Conservation (phyloP, 2,113 vertebrate species). For the Nothobranchius kuhntae region DNA sequence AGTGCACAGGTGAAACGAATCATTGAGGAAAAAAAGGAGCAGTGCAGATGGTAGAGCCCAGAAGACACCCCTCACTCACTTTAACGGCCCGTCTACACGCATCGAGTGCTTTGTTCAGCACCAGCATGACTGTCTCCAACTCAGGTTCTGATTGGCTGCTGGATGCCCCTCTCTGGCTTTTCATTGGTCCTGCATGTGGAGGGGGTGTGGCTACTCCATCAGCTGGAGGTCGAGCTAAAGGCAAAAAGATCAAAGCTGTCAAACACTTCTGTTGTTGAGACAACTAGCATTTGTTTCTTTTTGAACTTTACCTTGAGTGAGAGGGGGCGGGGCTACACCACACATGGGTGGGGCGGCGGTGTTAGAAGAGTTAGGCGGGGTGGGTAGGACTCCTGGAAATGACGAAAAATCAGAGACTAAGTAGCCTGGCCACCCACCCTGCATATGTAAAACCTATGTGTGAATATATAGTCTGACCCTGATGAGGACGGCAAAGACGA, state of each 20-base stretch:
- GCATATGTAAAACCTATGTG: too few species aligned
- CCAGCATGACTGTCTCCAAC: constrained; percentile 73
- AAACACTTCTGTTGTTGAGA: background rate
- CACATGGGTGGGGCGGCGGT: constrained; percentile 68
- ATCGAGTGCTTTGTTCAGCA: constrained; percentile 77
- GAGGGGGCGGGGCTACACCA: constrained; percentile 42
- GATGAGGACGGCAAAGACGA: too few species aligned
- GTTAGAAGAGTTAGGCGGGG: constrained; percentile 51
- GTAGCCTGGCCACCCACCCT: too few species aligned
- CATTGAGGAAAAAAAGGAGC: too few species aligned
- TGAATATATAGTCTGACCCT: too few species aligned
- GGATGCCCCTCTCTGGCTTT: constrained; percentile 1
- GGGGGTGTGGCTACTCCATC: constrained; percentile 12
- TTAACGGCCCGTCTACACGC: constrained; percentile 77
- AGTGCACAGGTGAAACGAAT: constrained; percentile 35
- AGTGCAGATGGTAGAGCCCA: too few species aligned
- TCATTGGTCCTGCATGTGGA: constrained; percentile 21
- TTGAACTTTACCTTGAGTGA: constrained; percentile 15
- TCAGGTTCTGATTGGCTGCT: constrained; percentile 60
- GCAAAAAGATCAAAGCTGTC: background rate
- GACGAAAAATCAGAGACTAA: constrained; percentile 16
- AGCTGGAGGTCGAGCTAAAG: constrained; percentile 34
- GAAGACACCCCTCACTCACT: constrained; percentile 68
- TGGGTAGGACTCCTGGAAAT: constrained; percentile 40
- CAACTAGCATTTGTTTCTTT: too few species aligned